Percentiles rank a stretch among this genome's conserved stretches.
phyloP scores from a whole-genome alignment of 2,797 vertebrate species.

The Kryptolebias ocellatus region DNA sequence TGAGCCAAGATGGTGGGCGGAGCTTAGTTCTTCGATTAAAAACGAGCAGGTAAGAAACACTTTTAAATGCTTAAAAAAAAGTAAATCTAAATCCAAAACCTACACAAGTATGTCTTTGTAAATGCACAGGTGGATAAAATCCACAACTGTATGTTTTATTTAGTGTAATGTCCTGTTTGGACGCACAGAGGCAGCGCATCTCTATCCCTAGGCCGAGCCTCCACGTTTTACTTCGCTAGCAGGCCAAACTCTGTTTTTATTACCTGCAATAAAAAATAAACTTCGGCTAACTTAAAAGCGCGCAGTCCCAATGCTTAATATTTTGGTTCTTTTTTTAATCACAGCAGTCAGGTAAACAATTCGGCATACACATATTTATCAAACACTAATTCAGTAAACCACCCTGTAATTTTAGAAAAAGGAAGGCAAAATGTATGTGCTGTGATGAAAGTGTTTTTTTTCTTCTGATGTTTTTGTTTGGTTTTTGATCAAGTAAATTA shows the following conservation, averaged over 20 bases:
- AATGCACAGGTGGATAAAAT: too few relatives aligned
- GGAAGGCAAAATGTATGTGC: too few relatives aligned
- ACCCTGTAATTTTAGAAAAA: too few relatives aligned
- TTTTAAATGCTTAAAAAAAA: background rate
- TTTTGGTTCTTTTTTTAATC: accelerated
- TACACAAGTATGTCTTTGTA: too few relatives aligned
- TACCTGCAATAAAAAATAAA: background rate
- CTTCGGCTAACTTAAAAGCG: background rate
- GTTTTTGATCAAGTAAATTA: too few relatives aligned
- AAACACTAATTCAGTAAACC: too few relatives aligned
- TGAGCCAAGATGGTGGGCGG: conserved; percentile 8
- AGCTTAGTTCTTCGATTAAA: background rate
- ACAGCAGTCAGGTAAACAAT: background rate
- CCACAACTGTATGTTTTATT: background rate
- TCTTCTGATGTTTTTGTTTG: too few relatives aligned
- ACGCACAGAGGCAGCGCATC: conserved; percentile 28
- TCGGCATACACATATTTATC: background rate
- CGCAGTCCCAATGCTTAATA: too few relatives aligned
- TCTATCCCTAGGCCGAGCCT: background rate
- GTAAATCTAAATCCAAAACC: too few relatives aligned
- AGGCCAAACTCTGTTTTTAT: background rate
- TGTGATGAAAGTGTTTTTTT: too few relatives aligned
- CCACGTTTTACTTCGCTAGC: background rate
- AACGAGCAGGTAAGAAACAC: conserved; percentile 23
- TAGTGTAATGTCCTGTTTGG: background rate